phyloP scores from a whole-genome alignment of 53 echinoderm and acorn worm genomes.

The Stichopus horrens region DNA sequence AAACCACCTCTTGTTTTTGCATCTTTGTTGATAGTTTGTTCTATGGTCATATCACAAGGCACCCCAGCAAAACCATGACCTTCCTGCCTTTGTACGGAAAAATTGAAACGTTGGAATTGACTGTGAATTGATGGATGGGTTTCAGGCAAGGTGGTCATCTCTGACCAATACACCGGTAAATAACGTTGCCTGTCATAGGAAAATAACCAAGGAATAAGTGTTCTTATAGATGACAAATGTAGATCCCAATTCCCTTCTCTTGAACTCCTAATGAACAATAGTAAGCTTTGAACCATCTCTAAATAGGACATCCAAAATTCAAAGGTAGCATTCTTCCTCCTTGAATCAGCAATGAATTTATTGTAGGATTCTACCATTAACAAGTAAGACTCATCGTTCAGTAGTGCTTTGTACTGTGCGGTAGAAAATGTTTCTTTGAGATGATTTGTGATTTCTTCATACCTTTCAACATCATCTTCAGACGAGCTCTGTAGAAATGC shows the following conservation, averaged over 20 bases:
- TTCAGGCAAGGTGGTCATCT: conserved; percentile 48
- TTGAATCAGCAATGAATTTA: background rate
- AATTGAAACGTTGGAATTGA: conserved; percentile 19
- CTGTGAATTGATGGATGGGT: conserved; percentile 12
- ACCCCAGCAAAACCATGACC: conserved; percentile 14
- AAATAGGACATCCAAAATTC: conserved; percentile 55
- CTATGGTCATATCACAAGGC: conserved; percentile 37
- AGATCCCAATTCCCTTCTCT: conserved; percentile 65
- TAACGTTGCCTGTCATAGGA: conserved; percentile 58
- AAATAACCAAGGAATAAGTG: conserved; percentile 67
- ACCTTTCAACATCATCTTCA: conserved; percentile 38
- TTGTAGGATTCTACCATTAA: conserved; percentile 27
- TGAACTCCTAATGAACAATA: conserved; percentile 50
- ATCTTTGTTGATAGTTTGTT: conserved; percentile 58
- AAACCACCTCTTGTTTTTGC: conserved; percentile 60
- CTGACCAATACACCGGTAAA: conserved; percentile 61
- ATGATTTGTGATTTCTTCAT: conserved; percentile 27
- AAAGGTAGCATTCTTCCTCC: conserved; percentile 31
- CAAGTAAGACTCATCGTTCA: conserved; percentile 30
- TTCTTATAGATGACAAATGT: conserved; percentile 51
- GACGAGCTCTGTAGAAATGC: conserved; percentile 45
- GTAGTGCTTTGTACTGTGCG: conserved; percentile 11
- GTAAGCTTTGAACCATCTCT: conserved; percentile 49
- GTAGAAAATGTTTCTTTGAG: conserved; percentile 26
- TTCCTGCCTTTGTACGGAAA: conserved; percentile 17